phyloP scores from a whole-genome alignment of 2,113 vertebrate species.

The Leptosomus discolor region DNA sequence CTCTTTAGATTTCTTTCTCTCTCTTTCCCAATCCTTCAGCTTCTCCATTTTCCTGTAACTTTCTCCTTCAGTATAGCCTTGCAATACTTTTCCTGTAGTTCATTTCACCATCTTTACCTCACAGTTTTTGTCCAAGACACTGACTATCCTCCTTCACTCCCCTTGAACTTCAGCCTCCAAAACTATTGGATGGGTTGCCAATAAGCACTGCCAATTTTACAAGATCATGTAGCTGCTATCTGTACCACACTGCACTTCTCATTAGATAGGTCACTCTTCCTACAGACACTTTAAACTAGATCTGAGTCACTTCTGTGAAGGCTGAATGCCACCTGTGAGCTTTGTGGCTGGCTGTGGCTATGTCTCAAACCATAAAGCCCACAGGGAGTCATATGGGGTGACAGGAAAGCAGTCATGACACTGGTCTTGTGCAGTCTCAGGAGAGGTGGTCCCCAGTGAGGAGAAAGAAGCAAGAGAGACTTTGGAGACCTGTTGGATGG shows the following conservation, averaged over 20 bases:
- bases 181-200: neutral
- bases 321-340: neutral
- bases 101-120: neutral
- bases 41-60: neutral
- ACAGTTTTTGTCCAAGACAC: neutral
- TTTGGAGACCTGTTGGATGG: rapidly evolving
- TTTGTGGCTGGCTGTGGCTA: neutral
- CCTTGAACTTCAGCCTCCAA: neutral
- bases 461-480: neutral
- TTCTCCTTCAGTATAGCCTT: neutral
- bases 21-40: neutral
- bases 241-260: neutral
- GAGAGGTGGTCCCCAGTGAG: rapidly evolving
- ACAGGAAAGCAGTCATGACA: neutral
- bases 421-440: neutral
- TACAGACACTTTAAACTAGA: neutral
- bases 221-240: neutral
- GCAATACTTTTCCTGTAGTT: neutral
- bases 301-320: neutral
- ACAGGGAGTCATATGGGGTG: neutral
- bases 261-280: neutral
- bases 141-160: neutral
- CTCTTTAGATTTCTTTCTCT: neutral
- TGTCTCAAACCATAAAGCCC: neutral
- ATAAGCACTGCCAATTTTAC: neutral